phyloP scores from a whole-genome alignment of 2,797 vertebrate species.

The Protonibea diacanthus region DNA sequence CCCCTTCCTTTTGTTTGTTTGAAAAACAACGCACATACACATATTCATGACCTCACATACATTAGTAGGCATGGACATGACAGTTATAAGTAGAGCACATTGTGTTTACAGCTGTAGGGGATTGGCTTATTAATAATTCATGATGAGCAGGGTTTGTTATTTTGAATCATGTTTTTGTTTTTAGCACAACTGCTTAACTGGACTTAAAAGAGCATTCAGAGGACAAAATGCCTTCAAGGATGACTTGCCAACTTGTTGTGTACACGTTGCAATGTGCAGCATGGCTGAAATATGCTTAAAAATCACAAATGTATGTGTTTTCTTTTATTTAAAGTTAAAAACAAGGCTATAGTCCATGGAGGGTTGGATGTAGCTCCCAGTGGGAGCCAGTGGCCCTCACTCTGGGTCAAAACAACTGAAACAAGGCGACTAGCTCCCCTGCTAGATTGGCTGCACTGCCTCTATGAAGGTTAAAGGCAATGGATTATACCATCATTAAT shows the following conservation, averaged over 20 bases:
- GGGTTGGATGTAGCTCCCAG: constrained; percentile 11
- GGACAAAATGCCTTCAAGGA: constrained; percentile 38
- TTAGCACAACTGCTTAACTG: constrained; percentile 23
- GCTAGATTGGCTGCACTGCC: constrained; percentile 8
- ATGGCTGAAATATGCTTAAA: background rate
- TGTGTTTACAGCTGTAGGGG: constrained; percentile 50
- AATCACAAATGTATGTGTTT: background rate
- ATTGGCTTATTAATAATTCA: constrained; percentile 51
- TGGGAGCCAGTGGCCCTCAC: constrained; percentile 1
- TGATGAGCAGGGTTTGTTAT: constrained; percentile 46
- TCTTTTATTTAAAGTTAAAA: constrained; percentile 21
- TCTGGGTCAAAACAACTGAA: background rate
- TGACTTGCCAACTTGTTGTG: constrained; percentile 13
- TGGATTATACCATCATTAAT: constrained; percentile 10
- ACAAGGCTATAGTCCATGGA: background rate
- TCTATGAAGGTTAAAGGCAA: background rate
- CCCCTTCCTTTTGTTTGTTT: background rate
- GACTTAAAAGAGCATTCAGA: constrained; percentile 38
- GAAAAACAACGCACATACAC: constrained; percentile 24
- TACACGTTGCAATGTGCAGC: background rate
- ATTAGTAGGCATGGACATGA: constrained; percentile 19
- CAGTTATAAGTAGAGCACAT: constrained; percentile 1
- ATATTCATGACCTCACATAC: background rate
- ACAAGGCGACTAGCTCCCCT: background rate
- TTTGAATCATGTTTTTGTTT: constrained; percentile 59